Conservation (phyloP, 2,113 vertebrate genomes). For the Rynchops niger region DNA sequence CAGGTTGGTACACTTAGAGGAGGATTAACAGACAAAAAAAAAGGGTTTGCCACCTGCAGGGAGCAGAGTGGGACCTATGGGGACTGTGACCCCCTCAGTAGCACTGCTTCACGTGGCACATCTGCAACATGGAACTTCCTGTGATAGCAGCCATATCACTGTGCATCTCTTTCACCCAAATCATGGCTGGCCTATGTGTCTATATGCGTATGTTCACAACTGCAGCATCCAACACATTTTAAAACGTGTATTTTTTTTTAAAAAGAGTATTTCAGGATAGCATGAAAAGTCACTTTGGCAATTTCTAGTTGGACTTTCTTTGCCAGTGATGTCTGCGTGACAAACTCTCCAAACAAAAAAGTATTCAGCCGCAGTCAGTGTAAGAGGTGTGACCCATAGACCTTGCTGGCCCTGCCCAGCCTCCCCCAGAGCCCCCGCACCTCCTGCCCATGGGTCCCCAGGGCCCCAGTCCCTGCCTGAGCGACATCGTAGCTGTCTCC, state of each 20-base stretch:
- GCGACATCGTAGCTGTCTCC: accelerated
- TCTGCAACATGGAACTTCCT: neutral
- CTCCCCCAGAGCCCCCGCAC: neutral
- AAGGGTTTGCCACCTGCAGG: neutral
- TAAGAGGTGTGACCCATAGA: neutral
- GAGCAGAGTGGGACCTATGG: neutral
- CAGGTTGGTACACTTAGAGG: neutral
- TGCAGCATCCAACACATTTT: neutral
- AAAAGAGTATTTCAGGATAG: neutral
- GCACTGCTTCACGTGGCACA: neutral
- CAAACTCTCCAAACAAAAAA: neutral
- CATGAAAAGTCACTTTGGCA: neutral
- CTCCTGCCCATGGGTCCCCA: neutral
- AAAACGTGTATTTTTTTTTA: neutral
- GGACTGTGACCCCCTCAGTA: neutral
- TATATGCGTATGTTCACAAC: neutral
- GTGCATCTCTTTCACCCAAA: neutral
- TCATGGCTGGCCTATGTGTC: neutral
- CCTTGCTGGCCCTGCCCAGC: neutral
- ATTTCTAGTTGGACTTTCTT: neutral
- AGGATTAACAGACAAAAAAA: neutral
- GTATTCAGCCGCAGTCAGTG: neutral
- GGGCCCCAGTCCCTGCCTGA: neutral
- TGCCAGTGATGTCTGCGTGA: neutral
- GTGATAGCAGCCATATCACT: neutral